These are phyloP conservation scores for Cirrhinus mrigala DNA, from an alignment of 2,797 vertebrate species.

Conservation along the genomic window DNA sequence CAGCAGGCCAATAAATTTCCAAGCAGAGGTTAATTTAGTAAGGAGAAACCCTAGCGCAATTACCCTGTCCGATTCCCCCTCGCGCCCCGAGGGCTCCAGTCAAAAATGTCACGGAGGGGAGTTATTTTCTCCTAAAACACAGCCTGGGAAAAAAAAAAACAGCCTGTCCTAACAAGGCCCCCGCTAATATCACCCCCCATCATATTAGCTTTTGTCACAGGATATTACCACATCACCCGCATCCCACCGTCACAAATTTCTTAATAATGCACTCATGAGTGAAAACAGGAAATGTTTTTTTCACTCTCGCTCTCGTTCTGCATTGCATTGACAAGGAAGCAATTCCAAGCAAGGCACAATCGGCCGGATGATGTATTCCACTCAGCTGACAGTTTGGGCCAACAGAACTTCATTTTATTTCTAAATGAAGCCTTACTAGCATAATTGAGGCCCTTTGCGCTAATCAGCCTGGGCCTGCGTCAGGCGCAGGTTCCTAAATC, in stretches of 20 bases:
- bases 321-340: slow-evolving; percentile 56
- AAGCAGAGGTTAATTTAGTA: slow-evolving; percentile 82
- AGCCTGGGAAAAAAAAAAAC: slow-evolving; percentile 71
- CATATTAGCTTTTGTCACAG: slow-evolving; percentile 74
- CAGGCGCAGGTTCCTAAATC: slow-evolving; percentile 51
- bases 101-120: slow-evolving; percentile 78
- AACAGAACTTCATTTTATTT: slow-evolving; percentile 57
- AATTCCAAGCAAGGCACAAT: slow-evolving; percentile 37
- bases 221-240: slow-evolving; percentile 65
- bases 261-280: slow-evolving; percentile 54
- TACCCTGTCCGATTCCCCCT: slow-evolving; percentile 79
- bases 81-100: slow-evolving; percentile 78
- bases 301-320: slow-evolving; percentile 46
- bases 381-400: slow-evolving; percentile 59
- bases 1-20: slow-evolving; percentile 79
- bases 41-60: slow-evolving; percentile 78
- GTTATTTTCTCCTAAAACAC: slow-evolving; percentile 62
- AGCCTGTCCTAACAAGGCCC: slow-evolving; percentile 61
- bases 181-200: slow-evolving; percentile 72
- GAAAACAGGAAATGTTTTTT: slow-evolving; percentile 33
- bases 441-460: slow-evolving; percentile 52
- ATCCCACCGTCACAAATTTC: slow-evolving; percentile 61
- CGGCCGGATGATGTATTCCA: slow-evolving; percentile 46
- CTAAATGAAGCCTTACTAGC: slow-evolving; percentile 60
- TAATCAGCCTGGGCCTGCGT: slow-evolving; percentile 58